phyloP scores from a whole-genome alignment of 1,140 invertebrate genomes.

The Drosophila guanche region DNA sequence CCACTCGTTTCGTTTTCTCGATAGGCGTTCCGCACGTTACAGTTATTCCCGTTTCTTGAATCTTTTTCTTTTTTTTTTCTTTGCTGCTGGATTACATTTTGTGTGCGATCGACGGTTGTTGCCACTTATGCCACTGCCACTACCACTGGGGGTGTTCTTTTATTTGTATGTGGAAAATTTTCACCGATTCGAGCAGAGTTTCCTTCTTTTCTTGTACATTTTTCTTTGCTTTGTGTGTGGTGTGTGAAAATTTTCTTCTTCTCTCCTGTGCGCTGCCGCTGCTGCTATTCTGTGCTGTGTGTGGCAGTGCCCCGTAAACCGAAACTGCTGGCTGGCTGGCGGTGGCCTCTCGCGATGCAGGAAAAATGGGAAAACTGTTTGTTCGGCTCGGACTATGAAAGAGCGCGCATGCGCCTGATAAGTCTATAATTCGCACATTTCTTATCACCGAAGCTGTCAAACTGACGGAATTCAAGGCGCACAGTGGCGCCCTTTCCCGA shows the following conservation, averaged over 20 bases:
- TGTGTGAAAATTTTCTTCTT: slow-evolving; percentile 52
- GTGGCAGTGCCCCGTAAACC: slow-evolving; percentile 54
- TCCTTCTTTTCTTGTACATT: slow-evolving; percentile 58
- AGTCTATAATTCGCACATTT: too few species aligned
- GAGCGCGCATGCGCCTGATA: too few species aligned
- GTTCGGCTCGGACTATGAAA: too few species aligned
- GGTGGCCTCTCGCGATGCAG: slow-evolving; percentile 19
- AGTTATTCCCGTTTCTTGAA: too few species aligned
- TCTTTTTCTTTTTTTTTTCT: too few species aligned
- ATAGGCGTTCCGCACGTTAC: too few species aligned
- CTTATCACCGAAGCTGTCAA: too few species aligned
- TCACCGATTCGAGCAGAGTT: slow-evolving; percentile 49
- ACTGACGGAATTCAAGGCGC: too few species aligned
- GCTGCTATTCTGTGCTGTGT: slow-evolving; percentile 39
- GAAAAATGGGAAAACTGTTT: too few species aligned
- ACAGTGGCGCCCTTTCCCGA: too few species aligned
- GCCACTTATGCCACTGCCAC: slow-evolving; percentile 8
- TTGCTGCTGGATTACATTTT: too few species aligned
- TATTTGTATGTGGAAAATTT: slow-evolving; percentile 40
- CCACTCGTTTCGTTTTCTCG: too few species aligned
- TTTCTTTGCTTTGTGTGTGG: slow-evolving; percentile 34
- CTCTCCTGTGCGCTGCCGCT: slow-evolving; percentile 15
- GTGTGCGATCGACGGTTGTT: slow-evolving; percentile 14
- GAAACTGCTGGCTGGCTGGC: slow-evolving; percentile 70
- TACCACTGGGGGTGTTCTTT: slow-evolving; percentile 12